Evolutionary conservation across 2,113 vertebrate genomes (phyloP).

Genomic region (Silurus glanis): DNA sequence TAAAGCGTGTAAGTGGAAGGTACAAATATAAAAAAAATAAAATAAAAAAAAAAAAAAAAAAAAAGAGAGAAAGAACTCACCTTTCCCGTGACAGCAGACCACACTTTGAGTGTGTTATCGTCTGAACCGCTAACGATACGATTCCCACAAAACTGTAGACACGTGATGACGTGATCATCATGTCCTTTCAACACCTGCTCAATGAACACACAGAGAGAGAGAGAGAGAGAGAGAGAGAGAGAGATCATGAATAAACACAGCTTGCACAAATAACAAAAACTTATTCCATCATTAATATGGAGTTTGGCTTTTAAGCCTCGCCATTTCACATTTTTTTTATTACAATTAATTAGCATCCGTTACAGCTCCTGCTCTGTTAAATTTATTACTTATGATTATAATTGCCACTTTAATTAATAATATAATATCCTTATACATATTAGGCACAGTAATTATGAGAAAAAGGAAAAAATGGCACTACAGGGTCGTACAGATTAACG

Average conservation of each 20-base stretch:
- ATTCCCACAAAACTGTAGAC: constrained; percentile 97
- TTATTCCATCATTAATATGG: neutral
- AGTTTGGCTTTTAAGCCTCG: neutral
- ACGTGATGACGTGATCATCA: constrained; percentile 97
- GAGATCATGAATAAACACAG: neutral
- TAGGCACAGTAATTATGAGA: neutral
- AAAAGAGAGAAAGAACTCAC: constrained; percentile 65
- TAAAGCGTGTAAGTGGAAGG: neutral
- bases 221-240: neutral
- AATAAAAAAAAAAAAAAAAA: neutral
- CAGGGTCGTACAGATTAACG: neutral
- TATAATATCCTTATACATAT: neutral
- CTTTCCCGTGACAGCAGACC: constrained; percentile 98
- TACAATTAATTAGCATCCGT: neutral
- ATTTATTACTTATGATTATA: neutral
- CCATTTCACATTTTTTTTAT: neutral
- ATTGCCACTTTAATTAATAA: neutral
- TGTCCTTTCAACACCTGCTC: constrained; percentile 96
- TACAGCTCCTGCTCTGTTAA: neutral
- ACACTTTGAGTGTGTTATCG: constrained; percentile 98
- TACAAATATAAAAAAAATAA: neutral
- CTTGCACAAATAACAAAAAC: neutral
- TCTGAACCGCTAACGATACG: constrained; percentile 97
- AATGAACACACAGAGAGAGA: neutral
- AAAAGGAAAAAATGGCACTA: neutral